Conservation (phyloP, 2,797 vertebrate genomes). For the Mastacembelus armatus region DNA sequence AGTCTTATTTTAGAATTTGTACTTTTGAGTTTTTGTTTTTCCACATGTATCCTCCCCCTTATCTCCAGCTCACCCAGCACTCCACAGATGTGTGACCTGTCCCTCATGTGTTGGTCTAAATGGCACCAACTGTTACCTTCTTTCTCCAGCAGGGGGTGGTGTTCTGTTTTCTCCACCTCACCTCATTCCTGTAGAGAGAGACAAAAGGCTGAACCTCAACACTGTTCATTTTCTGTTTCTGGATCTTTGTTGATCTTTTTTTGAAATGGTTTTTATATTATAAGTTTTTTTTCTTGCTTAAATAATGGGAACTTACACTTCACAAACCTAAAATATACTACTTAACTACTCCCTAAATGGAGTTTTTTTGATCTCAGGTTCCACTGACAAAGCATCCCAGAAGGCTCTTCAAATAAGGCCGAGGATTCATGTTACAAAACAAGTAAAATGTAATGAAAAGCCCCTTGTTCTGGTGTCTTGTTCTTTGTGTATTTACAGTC, state of each 20-base stretch:
- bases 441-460: conserved; percentile 84
- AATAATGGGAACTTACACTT: conserved; percentile 73
- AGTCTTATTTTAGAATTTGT: conserved; percentile 71
- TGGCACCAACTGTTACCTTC: conserved; percentile 77
- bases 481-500: conserved; percentile 46
- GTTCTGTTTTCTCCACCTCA: conserved; percentile 66
- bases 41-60: conserved; percentile 20
- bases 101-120: conserved; percentile 62
- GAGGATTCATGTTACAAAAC: conserved; percentile 85
- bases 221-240: conserved; percentile 75
- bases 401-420: conserved; percentile 80
- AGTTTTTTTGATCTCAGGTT: conserved; percentile 88
- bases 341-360: conserved; percentile 79
- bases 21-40: conserved; percentile 39
- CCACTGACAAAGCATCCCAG: conserved; percentile 84
- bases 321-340: conserved; percentile 78
- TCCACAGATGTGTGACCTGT: conserved; percentile 48
- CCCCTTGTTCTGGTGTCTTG: conserved; percentile 62
- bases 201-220: conserved; percentile 78
- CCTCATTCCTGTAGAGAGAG: conserved; percentile 72
- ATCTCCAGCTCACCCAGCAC: conserved; percentile 44
- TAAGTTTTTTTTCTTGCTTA: conserved; percentile 64
- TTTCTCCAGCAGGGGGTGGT: conserved; percentile 71
- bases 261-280: conserved; percentile 68
- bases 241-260: conserved; percentile 72